phyloP scores from a whole-genome alignment of 2,113 vertebrate species.

The Dissostichus mawsoni region DNA sequence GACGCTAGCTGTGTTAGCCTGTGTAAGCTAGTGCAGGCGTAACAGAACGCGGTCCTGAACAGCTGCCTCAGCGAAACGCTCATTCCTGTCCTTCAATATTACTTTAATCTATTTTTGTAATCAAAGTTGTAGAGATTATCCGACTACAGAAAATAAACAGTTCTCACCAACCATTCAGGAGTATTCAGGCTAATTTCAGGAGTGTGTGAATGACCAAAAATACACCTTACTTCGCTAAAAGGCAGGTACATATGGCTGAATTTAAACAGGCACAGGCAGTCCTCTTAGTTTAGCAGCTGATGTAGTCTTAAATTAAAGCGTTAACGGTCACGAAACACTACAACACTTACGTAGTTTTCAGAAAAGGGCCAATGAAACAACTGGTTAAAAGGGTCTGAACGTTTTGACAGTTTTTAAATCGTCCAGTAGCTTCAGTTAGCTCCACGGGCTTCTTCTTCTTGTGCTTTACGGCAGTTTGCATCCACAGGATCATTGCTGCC shows the following conservation, averaged over 20 bases:
- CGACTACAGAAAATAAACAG: rapidly evolving
- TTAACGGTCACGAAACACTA: background rate
- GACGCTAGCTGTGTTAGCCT: background rate
- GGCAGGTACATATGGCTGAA: background rate
- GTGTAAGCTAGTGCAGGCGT: background rate
- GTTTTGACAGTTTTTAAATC: no score
- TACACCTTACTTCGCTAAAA: no score
- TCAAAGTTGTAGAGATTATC: rapidly evolving
- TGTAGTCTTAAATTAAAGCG: no score
- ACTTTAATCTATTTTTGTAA: background rate
- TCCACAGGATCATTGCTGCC: no score
- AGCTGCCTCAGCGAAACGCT: background rate
- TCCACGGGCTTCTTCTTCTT: no score
- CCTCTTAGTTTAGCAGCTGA: background rate
- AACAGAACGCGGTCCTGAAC: background rate
- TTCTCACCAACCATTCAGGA: background rate
- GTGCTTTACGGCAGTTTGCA: no score
- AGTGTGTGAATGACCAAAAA: rapidly evolving
- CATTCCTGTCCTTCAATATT: rapidly evolving
- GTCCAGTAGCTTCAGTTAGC: no score
- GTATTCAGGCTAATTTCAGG: background rate
- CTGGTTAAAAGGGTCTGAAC: no score
- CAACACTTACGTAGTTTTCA: background rate
- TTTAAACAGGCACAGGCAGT: background rate
- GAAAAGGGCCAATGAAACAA: background rate